Evolutionary conservation across 1,140 invertebrate genomes (phyloP), one percentile per base, ranked within the genome.

Genomic region (Eufriesea mexicana): DNA sequence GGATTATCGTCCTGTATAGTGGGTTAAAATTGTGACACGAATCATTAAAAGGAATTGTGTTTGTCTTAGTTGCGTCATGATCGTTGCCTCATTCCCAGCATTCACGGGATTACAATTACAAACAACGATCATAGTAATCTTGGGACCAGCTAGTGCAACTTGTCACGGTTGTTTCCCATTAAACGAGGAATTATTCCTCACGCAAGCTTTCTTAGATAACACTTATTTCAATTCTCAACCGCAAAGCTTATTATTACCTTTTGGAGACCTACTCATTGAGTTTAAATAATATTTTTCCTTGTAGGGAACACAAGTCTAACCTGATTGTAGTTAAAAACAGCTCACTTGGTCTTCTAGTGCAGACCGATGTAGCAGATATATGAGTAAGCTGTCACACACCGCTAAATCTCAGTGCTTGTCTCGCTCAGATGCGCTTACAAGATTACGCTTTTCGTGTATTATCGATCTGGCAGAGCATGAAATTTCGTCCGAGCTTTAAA

Each of bases 221-320:
- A 45, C 42, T 67, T 18, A 20, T 57, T 54, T 42, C 55, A 51
- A 77, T 64, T 47, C 49, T n/a, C 49, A 45, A 66, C 47, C 66
- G 61, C 75, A 45, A 78, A 20, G 78, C 78, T 79, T 73, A 16
- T n/a, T 62, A 68, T 49, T 70, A 25, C 5, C 57, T n/a, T 23
- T 35, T 23, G 23, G 25, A 64, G 28, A 57, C 68, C 28, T n/a
- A 8, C n/a, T 47, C 74, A 42, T 72, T n/a, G 83, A 76, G 57
- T 88, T 67, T 85, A 87, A 89, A 89, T 81, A 57, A 84, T 89
- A 54, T 90, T 89, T 90, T 83, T 91, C 84, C 84, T 91, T 89
- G 68, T 90, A 91, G 90, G 86, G 84, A 75, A 89, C 88, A 81
- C 90, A 90, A 90, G 90, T 91, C 82, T 91, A 89, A 85, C 81